Evolutionary conservation across 1,140 invertebrate genomes (phyloP).

Genomic region (Hypothenemus hampei): DNA sequence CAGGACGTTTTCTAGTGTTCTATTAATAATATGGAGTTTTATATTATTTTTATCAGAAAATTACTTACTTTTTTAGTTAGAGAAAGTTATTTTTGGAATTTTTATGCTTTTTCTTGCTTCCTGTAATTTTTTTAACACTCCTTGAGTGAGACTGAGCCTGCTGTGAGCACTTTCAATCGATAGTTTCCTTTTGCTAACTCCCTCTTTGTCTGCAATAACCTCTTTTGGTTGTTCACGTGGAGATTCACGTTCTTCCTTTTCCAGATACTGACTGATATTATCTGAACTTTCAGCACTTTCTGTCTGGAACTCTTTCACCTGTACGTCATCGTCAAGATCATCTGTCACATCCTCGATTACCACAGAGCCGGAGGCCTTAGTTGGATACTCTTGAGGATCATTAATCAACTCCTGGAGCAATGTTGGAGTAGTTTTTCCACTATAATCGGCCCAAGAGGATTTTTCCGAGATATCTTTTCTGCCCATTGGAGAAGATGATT

Average conservation of each 20-base stretch:
- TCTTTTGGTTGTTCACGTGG: constrained; percentile 27
- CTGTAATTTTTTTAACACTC: constrained; percentile 38
- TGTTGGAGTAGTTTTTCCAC: constrained; percentile 16
- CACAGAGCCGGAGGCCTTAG: constrained; percentile 18
- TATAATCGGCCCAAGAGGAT: constrained; percentile 16
- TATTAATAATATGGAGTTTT: neutral
- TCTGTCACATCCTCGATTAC: constrained; percentile 25
- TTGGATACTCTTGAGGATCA: constrained; percentile 11
- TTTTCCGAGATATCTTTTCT: constrained; percentile 26
- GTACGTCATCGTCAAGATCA: constrained; percentile 9
- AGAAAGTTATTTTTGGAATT: constrained; percentile 36
- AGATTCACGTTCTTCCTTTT: constrained; percentile 37
- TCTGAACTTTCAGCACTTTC: constrained; percentile 38
- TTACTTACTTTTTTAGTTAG: constrained; percentile 25
- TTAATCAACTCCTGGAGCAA: constrained; percentile 12
- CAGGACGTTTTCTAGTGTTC: constrained; percentile 4
- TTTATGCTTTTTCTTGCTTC: constrained; percentile 40
- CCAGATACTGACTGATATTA: constrained; percentile 43
- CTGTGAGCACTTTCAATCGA: constrained; percentile 41
- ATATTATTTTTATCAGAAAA: neutral
- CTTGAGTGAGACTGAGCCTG: constrained; percentile 38
- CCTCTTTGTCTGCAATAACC: constrained; percentile 1
- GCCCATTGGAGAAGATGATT: constrained; percentile 25
- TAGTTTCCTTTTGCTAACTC: constrained; percentile 37
- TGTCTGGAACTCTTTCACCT: constrained; percentile 13